Base-by-base conservation (phyloP, 2,113 vertebrate genomes). In the Motacilla alba region DNA sequence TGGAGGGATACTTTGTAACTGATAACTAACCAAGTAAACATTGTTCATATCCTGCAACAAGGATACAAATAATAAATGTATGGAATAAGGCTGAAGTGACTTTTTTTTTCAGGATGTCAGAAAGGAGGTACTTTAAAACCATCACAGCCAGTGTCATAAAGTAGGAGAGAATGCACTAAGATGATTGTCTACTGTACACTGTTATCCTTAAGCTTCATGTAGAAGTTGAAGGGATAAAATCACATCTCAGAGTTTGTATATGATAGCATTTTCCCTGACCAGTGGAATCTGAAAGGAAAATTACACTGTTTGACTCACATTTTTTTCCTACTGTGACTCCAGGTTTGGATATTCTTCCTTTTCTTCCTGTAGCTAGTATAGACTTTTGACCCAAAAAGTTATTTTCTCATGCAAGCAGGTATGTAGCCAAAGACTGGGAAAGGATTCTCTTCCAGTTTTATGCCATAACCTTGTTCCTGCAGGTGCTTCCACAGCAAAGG, bases 401-500 rank as follows among this genome's bases (percentile, higher is more conserved):
- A 11, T 67, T 90, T 90, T 86, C 59, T 39, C 9, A 2, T 66
- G 52, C 30, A 35, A 53, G 31, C 0, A 0, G 17, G 31, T 35
- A 0, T 26, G 28, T 28, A 47, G 80, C 77, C 78, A 82, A 66
- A 58, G 41, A 7, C 63, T 69, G 15, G 52, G 68, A 80, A 63
- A 50, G 20, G 6, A 18, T 46, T 81, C 43, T 66, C 24, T 47
- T 81, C 50, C 18, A 7, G 63, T 79, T 89, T 53, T n/a, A 5
- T 2, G 0, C 27, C 39, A 17, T 41, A 13, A 35, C 41, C 1
- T 1, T 11, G 2, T 64, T 89, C 56, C 72, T 83, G 33, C 27
- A 44, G 83, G 53, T 0, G 0, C 33, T 37, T 86, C 35, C n/a
- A 13, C 1, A 4, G 11, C 3, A 0, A 43, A 79, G 52, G 30